Evolutionary conservation across 2,113 vertebrate genomes (phyloP).

Genomic region (Saccopteryx leptura): DNA sequence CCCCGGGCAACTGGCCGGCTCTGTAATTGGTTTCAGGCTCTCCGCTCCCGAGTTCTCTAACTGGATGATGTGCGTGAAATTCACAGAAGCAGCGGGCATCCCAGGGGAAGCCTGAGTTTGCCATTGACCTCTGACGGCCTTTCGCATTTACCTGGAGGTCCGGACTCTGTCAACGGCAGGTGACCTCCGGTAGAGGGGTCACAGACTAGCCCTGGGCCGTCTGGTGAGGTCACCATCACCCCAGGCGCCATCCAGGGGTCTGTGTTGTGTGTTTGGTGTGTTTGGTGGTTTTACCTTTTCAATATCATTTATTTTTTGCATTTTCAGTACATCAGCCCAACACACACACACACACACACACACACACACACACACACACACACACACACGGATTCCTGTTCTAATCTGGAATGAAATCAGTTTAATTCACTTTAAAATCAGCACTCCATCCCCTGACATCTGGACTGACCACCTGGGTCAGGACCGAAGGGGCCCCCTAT

Average conservation of each 20-base stretch:
- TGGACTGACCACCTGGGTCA: rapidly evolving
- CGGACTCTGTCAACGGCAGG: not conserved
- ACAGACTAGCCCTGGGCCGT: rapidly evolving
- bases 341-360: too few species aligned
- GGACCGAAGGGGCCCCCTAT: rapidly evolving
- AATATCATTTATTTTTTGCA: not conserved
- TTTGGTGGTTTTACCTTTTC: not conserved
- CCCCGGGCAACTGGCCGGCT: not conserved
- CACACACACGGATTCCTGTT: not conserved
- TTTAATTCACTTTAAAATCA: not conserved
- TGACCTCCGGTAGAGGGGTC: rapidly evolving
- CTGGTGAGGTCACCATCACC: rapidly evolving
- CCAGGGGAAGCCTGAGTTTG: not conserved
- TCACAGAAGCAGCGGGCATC: not conserved
- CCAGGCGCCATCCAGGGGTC: rapidly evolving
- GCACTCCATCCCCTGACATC: too few species aligned
- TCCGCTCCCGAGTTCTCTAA: not conserved
- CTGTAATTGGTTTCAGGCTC: not conserved
- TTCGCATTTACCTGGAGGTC: not conserved
- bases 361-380: too few species aligned
- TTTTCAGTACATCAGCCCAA: not conserved
- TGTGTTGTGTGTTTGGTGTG: not conserved
- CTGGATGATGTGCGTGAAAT: not conserved
- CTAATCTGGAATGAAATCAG: not conserved
- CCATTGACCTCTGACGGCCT: not conserved